A percentile compares a stretch with the other conserved stretches of the same genome.
Conservation (phyloP, 1,140 invertebrate genomes). For the Orchesella cincta region DNA sequence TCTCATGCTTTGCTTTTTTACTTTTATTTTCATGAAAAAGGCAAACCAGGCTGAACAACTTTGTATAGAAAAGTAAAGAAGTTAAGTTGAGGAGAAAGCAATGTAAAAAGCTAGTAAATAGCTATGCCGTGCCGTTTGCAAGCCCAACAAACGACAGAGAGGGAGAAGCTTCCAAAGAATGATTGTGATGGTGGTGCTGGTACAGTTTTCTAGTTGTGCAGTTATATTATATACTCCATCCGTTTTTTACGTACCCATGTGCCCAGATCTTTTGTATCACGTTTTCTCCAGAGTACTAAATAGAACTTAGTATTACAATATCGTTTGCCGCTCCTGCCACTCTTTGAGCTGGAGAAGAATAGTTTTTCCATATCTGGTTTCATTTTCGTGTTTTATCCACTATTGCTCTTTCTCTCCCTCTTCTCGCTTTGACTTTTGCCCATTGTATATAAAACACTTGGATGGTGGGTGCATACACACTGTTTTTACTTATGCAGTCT, state of each 20-base stretch:
- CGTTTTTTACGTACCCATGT: background rate
- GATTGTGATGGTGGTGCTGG: background rate
- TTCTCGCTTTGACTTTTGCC: no score
- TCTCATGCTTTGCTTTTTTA: background rate
- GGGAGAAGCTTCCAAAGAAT: background rate
- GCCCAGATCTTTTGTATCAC: background rate
- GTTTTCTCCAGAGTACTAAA: constrained; percentile 14
- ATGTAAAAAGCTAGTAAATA: background rate
- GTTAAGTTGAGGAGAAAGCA: background rate
- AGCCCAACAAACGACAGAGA: background rate
- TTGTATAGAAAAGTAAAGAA: background rate
- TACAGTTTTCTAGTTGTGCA: background rate
- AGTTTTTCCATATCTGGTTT: background rate
- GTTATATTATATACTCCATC: background rate
- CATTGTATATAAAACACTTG: background rate
- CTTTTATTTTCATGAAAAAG: background rate
- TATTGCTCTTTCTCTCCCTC: background rate
- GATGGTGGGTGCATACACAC: background rate
- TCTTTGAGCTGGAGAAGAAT: background rate
- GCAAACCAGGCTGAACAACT: background rate
- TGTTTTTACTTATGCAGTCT: no score
- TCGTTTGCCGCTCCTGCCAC: background rate
- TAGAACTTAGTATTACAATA: background rate
- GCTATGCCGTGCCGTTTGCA: background rate
- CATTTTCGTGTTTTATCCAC: background rate